Evolutionary conservation across 2,888 invertebrate genomes (phyloP), one percentile per base, ranked within the genome.

Genomic region (Limnephilus auricula): DNA sequence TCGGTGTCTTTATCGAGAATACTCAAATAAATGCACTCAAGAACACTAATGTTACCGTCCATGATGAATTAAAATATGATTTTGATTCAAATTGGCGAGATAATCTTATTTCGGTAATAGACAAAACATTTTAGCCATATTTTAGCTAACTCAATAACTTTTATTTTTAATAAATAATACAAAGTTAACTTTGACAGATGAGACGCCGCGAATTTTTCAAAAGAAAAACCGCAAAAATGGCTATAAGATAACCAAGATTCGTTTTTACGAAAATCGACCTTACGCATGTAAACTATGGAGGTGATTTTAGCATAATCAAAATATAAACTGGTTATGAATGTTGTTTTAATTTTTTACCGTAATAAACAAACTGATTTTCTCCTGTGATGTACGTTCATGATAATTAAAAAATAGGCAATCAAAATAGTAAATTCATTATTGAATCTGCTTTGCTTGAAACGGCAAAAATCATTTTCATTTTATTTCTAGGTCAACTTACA

Each of bases 1-100:
- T 82, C 32, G 2, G 83, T 31, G 34, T 92, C 83, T 90, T 79
- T 79, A 32, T 91, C 79, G 25, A 87, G 65, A 65, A 92, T 91
- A 34, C 86, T 86, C 78, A 78, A 79, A 65, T 91, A 92, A 79
- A 91, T 65, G 78, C 83, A 79, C 31, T 84, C 40, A 10, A 80
- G 50, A 31, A 90, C 32, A 79, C 78, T 37, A 30, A 50, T 89
- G 30, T 92, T 50, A 12, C 32, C 31, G 78, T 92, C 80, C 90
- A 92, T 92, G 25, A 37, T 85, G 80, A 80, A 32, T 80, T 65
- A 65, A 25, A 65, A 65, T 65, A 65, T 65, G 65, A n/a, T 65
- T 65, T 65, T 65, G 18, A 65, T 65, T 65, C 65, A 65, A 65
- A n/a, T n/a, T n/a, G 9, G 25, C n/a, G 65, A 25, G 9, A 25